Base-by-base conservation (phyloP, 1,140 invertebrate genomes). In the Drosophila virilis region DNA sequence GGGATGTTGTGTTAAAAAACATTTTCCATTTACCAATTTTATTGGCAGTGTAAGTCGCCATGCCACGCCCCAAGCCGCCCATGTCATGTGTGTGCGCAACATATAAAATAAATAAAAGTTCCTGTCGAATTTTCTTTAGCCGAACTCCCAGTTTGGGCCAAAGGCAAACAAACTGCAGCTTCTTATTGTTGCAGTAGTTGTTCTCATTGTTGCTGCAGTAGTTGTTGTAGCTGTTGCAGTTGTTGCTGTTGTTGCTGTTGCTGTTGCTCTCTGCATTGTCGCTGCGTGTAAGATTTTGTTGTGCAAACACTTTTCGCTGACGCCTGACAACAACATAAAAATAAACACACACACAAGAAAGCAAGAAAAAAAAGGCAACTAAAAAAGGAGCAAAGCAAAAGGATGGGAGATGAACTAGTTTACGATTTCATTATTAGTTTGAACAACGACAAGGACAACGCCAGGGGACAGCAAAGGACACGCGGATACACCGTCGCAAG, bases 371-470 rank as follows among this genome's bases (percentile, higher is more conserved):
- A 42, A 32, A 35, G 15, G 32, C 46, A 12, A n/a, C 1, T 9
- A 9, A 17, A 43, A n/a, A 17, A 33, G 8, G 37, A 43, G 22
- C 22, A 5, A 28, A 58, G 35, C 22, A 32, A 40, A 15, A 42
- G 35, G n/a, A 35, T 77, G 74, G 76, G 74, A 80, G 83, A 89
- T 88, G 83, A 83, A 89, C 83, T 88, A 88, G 83, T 88, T 88
- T 88, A 88, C 83, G 84, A 88, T 89, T 88, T 88, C 83, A 88
- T 88, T 88, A 88, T 88, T 88, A 88, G 83, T 89, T 88, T 88
- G 83, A 89, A 74, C 84, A 83, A 74, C 76, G 83, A 71, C 78
- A 86, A 45, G 42, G 57, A 59, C 57, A 46, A 32, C 32, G 57
- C 2, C 13, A 10, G 40, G 40, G n/a, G 22, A 46, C 48, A 40